phyloP scores from a whole-genome alignment of 2,888 invertebrate species.

The Epistrophella euchroma region DNA sequence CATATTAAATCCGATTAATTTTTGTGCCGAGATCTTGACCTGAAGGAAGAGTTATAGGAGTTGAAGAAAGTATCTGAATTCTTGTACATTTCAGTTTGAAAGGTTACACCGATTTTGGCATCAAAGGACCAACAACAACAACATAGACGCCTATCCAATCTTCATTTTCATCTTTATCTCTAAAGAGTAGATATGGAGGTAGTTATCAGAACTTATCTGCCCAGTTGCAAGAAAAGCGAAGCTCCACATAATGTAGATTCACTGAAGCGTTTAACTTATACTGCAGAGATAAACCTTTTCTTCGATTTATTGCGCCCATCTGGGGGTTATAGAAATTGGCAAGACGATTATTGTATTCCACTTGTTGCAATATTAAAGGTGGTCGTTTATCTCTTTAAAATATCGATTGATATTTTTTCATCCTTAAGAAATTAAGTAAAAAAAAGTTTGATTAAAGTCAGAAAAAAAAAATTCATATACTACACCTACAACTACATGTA shows the following conservation, averaged over 20 bases:
- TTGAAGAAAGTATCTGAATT: neutral
- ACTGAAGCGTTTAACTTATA: conserved; percentile 37
- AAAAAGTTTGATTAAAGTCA: conserved; percentile 5
- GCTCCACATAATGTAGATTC: conserved; percentile 19
- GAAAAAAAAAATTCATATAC: neutral
- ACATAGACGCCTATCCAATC: conserved; percentile 2
- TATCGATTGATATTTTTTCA: conserved; percentile 26
- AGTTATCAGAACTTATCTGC: neutral
- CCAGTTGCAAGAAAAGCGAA: neutral
- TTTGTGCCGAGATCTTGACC: conserved; percentile 14
- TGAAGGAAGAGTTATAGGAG: neutral
- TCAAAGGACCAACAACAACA: neutral
- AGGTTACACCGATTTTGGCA: conserved; percentile 28
- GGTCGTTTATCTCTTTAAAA: conserved; percentile 6
- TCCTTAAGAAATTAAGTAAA: neutral
- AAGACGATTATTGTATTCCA: neutral
- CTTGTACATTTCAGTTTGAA: conserved; percentile 25
- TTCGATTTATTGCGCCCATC: conserved; percentile 26
- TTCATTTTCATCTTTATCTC: neutral
- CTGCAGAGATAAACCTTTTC: conserved; percentile 25
- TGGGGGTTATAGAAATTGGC: conserved; percentile 4
- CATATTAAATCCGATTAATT: conserved; percentile 17
- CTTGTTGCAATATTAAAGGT: conserved; percentile 32
- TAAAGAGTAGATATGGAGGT: neutral
- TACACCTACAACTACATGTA: neutral